Conservation (phyloP, 2,888 invertebrate species). For the Caenorhabditis doughertyi region DNA sequence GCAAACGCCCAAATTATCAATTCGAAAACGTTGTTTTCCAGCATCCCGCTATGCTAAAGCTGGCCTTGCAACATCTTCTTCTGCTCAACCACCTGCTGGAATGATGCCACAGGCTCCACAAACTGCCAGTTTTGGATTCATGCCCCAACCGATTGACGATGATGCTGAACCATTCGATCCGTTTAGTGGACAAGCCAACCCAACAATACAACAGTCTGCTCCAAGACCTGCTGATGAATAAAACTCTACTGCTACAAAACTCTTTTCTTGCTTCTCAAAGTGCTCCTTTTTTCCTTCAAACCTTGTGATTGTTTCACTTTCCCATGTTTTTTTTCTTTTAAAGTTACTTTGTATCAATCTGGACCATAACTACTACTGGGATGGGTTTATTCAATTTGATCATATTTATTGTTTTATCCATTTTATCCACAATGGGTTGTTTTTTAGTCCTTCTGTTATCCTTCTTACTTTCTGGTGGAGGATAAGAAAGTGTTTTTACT, state of each 20-base stretch:
- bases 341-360: neutral
- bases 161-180: slow-evolving; percentile 51
- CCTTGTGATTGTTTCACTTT: slow-evolving; percentile 33
- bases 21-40: slow-evolving; percentile 4
- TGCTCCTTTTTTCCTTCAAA: neutral
- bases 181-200: slow-evolving; percentile 60
- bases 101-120: slow-evolving; percentile 41
- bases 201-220: slow-evolving; percentile 46
- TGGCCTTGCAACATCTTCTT: slow-evolving; percentile 9
- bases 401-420: neutral
- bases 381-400: slow-evolving; percentile 29
- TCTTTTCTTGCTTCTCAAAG: neutral
- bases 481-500: slow-evolving; percentile 7
- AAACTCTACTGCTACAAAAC: neutral
- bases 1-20: neutral
- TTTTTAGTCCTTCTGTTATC: neutral
- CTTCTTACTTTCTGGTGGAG: slow-evolving; percentile 25
- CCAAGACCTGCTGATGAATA: slow-evolving; percentile 32
- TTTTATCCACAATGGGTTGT: slow-evolving; percentile 20
- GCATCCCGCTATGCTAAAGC: slow-evolving; percentile 48
- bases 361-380: slow-evolving; percentile 20
- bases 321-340: neutral
- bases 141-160: slow-evolving; percentile 50
- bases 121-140: slow-evolving; percentile 54
- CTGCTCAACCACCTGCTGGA: slow-evolving; percentile 35